Evolutionary conservation across 2,888 invertebrate genomes (phyloP), one percentile per base, ranked within the genome.

Genomic region (Drosophila recens): DNA sequence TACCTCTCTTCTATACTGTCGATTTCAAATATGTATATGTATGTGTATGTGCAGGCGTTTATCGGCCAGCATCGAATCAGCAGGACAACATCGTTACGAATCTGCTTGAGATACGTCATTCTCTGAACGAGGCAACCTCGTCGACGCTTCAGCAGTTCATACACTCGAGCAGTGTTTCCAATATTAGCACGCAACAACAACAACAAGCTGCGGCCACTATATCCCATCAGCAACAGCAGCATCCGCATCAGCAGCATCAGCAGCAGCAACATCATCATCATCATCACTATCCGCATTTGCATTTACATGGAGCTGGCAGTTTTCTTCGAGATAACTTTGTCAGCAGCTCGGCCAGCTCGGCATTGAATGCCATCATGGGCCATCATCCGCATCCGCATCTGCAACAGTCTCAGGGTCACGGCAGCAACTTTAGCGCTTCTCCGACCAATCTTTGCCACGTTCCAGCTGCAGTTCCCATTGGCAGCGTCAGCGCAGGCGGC

Each of bases 401-500:
- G 6, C 78, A 71, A 10, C 77, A 70, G 27, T 52, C 75, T 45
- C 76, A 71, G 42, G 75, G 78, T 2, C 65, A 10, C 23, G 49
- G 36, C 51, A 69, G 34, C 76, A 78, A 13, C 73, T 63, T 43
- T 67, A 75, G 30, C 36, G 66, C 66, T 56, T 71, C 80, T 13
- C 76, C 76, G 34, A 80, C 71, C 20, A 80, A 38, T 13, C 30
- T 62, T 38, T 70, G 58, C 43, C 56, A 62, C 10, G 49, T 54
- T 10, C 20, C 36, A 33, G 9, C 20, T 15, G 27, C 52, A 8
- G 49, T 52, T 6, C 23, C 72, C 13, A 61, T 82, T 20, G 85
- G 87, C 56, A 75, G 72, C 17, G 62, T 63, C 11, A 83, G 83
- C 51, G 89, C 94, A 93, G 93, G 91, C 92, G 94, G 88, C 72